Evolutionary conservation across 1,140 invertebrate species (phyloP), one percentile per base, ranked within the genome.

Genomic region (Dendrolimus punctatus): DNA sequence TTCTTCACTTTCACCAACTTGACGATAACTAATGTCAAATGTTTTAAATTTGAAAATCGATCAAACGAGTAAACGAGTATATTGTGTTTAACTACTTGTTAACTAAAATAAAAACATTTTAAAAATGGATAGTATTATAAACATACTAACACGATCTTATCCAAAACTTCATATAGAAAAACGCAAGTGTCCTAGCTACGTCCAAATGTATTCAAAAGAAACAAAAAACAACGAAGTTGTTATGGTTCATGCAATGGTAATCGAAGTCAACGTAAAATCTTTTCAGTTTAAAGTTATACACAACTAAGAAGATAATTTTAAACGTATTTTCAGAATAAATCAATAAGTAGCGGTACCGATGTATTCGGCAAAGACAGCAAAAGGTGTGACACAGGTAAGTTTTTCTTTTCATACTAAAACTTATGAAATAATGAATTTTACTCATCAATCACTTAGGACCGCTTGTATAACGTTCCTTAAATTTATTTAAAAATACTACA

Each of bases 201-300:
- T 86, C 4, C 63, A 80, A 69, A 79, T 83, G 65, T 84, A 77
- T 55, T 75, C 76, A 8, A 81, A 78, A 70, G 61, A 23, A 23
- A 23, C 23, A 3, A 23, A 59, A 51, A 63, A 57, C 10, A 62
- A 59, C 40, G 77, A 83, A 53, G 62, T 85, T 46, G 62, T 81
- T 36, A 45, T 86, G n/a, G 80, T 78, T 40, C 80, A 73, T 54
- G 57, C 62, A 5, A 84, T 80, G 68, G 84, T 85, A 37, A 6
- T 36, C 8, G 8, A 8, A 37, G 23, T 46, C 38, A 7, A 46
- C n/a, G 36, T 46, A 36, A 8, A 6, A 37, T 38, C 8, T 4
- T 36, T 46, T 6, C 46, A 46, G 46, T 8, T 46, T 37, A 46
- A 36, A 23, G 23, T 23, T 23, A 23, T 23, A 23, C 23, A 3